Evolutionary conservation across 2,888 invertebrate species (phyloP).

Genomic region (Brenthis daphne): DNA sequence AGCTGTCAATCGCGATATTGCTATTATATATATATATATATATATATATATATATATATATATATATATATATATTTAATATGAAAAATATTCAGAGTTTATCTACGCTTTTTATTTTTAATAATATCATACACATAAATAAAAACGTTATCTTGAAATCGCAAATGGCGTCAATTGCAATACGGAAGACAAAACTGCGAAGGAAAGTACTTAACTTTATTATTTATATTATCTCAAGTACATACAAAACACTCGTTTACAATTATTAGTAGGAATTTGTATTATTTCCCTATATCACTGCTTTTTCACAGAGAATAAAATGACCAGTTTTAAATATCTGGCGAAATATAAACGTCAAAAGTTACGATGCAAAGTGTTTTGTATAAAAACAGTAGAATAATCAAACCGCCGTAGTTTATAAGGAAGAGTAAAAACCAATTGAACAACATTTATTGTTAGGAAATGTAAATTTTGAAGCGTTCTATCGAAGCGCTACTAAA

Average conservation of each 20-base stretch:
- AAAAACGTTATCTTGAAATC: slow-evolving; percentile 8
- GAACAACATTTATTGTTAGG: slow-evolving; percentile 5
- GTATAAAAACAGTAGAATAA: background rate
- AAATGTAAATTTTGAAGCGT: slow-evolving; percentile 11
- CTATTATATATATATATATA: slow-evolving; percentile 37
- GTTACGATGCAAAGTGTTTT: slow-evolving; percentile 9
- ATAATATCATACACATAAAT: slow-evolving; percentile 1
- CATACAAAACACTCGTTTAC: background rate
- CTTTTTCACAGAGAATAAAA: slow-evolving; percentile 15
- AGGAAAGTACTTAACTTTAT: slow-evolving; percentile 11
- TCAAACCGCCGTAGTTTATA: slow-evolving; percentile 12
- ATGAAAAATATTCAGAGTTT: slow-evolving; percentile 1
- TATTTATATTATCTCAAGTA: slow-evolving; percentile 13
- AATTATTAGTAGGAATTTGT: slow-evolving; percentile 2
- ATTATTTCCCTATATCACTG: background rate
- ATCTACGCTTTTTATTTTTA: slow-evolving; percentile 1
- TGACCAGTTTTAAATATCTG: slow-evolving; percentile 13
- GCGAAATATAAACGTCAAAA: slow-evolving; percentile 21
- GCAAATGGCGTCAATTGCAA: slow-evolving; percentile 14
- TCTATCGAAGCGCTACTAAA: slow-evolving; percentile 14
- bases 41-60: too few relatives aligned
- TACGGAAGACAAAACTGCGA: slow-evolving; percentile 24
- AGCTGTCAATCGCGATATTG: slow-evolving; percentile 57
- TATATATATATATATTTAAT: background rate
- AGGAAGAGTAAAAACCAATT: background rate